These are phyloP conservation scores for Oxyruncus cristatus DNA, from an alignment of 2,113 vertebrate species.

Conservation along the genomic window DNA sequence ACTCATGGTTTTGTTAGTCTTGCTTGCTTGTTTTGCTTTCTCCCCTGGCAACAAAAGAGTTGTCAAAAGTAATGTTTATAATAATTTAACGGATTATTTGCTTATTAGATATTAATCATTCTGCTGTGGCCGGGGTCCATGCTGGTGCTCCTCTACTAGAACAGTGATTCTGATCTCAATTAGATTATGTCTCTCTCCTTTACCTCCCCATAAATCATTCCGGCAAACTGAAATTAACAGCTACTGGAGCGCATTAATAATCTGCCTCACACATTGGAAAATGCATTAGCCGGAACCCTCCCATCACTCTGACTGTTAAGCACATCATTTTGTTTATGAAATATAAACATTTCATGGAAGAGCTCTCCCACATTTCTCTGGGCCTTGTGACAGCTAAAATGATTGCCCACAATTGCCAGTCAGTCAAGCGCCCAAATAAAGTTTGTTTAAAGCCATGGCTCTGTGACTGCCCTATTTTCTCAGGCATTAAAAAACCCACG, in stretches of 20 bases:
- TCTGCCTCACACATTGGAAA: slow-evolving; percentile 91
- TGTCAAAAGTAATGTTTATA: slow-evolving; percentile 89
- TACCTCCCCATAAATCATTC: slow-evolving; percentile 98
- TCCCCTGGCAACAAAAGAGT: slow-evolving; percentile 78
- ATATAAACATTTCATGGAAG: slow-evolving; percentile 92
- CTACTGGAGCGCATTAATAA: slow-evolving; percentile 99
- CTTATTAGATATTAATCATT: slow-evolving; percentile 98
- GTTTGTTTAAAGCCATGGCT: slow-evolving; percentile 82
- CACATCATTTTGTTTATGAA: slow-evolving; percentile 97
- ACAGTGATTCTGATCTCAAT: slow-evolving; percentile 99
- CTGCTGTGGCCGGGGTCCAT: slow-evolving; percentile 78
- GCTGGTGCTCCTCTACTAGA: slow-evolving; percentile 86
- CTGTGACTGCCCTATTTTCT: slow-evolving; percentile 80
- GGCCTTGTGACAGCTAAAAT: slow-evolving; percentile 86
- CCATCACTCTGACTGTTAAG: slow-evolving; percentile 88
- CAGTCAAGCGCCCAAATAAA: slow-evolving; percentile 84
- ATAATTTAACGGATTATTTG: slow-evolving; percentile 98
- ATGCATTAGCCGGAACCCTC: slow-evolving; percentile 90
- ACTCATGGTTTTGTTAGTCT: neutral
- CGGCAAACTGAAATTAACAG: slow-evolving; percentile 99
- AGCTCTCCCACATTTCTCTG: slow-evolving; percentile 82
- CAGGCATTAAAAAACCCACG: slow-evolving; percentile 67
- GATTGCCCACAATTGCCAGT: slow-evolving; percentile 84
- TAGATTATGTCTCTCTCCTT: slow-evolving; percentile 95
- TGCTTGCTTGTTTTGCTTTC: slow-evolving; percentile 66